A percentile compares a stretch with the other conserved stretches of the same genome.
Conservation (phyloP, 2,113 vertebrate genomes). For the Gopherus evgoodei region DNA sequence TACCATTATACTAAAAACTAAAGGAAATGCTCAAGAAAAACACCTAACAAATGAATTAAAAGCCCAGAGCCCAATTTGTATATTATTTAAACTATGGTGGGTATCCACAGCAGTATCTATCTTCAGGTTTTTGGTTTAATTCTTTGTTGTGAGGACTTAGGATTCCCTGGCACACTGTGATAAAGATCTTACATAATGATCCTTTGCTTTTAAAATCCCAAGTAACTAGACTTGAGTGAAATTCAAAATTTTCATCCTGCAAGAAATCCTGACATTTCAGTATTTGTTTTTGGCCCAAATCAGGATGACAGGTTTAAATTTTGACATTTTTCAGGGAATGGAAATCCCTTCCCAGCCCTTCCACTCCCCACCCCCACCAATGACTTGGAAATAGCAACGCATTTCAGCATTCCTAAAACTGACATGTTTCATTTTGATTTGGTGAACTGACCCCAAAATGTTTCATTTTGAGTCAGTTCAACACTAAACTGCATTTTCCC, state of each 20-base stretch:
- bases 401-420: neutral
- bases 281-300: no score
- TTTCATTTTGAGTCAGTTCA: neutral
- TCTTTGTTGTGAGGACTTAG: neutral
- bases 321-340: no score
- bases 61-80: neutral
- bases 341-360: no score
- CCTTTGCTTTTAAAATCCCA: neutral
- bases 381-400: conserved; percentile 45
- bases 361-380: no score
- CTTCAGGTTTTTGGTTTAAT: neutral
- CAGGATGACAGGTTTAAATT: no score
- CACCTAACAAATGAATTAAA: neutral
- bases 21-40: neutral
- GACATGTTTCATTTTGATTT: neutral
- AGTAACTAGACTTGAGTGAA: conserved; percentile 15
- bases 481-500: no score
- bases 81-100: neutral
- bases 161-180: neutral
- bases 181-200: neutral
- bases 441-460: neutral
- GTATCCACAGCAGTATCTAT: neutral
- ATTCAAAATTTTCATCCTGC: neutral
- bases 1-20: neutral
- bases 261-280: neutral